A percentile compares a stretch with the other conserved stretches of the same genome.
Conservation (phyloP, 2,888 invertebrate species). For the Brachylomia viminalis region DNA sequence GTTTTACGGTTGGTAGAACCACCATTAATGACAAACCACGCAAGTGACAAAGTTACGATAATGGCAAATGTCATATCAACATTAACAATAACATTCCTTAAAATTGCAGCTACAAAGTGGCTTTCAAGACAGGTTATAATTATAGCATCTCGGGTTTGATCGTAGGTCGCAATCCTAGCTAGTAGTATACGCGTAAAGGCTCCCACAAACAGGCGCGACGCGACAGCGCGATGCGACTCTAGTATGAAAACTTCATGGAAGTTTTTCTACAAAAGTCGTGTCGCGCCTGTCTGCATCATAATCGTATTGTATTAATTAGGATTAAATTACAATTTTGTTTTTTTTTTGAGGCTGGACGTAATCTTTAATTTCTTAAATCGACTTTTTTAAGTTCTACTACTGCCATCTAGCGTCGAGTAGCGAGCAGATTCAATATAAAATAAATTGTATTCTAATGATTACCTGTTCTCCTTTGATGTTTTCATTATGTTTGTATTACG, state of each 20-base stretch:
- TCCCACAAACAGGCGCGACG: too few relatives aligned
- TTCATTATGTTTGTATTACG: not conserved
- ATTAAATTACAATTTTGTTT: not conserved
- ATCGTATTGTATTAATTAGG: too few relatives aligned
- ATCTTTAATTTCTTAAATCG: not conserved
- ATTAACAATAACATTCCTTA: not conserved
- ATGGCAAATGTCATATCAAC: not conserved
- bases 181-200: not conserved
- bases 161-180: not conserved
- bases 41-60: not conserved
- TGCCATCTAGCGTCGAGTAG: constrained; percentile 77
- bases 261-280: too few relatives aligned
- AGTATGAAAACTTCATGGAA: too few relatives aligned
- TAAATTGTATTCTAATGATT: not conserved
- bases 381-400: constrained; percentile 1
- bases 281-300: too few relatives aligned
- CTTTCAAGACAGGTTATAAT: not conserved
- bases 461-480: not conserved
- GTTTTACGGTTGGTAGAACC: not conserved
- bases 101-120: not conserved
- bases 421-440: constrained; percentile 15
- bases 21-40: not conserved
- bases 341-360: not conserved
- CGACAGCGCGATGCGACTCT: too few relatives aligned
- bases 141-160: not conserved